These are phyloP conservation scores for Scolopax rusticola DNA, from an alignment of 2,797 vertebrate species.

Conservation along the genomic window DNA sequence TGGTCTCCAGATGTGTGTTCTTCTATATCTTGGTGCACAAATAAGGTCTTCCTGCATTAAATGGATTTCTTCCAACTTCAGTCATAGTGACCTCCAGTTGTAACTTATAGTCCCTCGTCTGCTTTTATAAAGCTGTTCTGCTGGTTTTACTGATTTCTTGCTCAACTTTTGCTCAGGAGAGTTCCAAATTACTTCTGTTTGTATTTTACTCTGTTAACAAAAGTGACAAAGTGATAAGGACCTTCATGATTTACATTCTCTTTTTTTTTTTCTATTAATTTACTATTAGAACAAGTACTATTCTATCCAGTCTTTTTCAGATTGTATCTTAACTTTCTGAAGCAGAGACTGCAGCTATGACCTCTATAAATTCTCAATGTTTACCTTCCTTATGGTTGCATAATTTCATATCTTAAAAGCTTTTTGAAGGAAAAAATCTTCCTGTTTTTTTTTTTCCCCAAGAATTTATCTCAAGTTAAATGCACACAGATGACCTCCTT, in stretches of 20 bases:
- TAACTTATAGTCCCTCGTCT: neutral
- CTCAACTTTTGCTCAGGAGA: neutral
- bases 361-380: neutral
- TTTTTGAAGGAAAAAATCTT: neutral
- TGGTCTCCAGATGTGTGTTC: neutral
- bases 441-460: too few species aligned
- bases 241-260: neutral
- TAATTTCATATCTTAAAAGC: neutral
- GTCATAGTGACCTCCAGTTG: neutral
- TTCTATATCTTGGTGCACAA: neutral
- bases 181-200: neutral
- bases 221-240: neutral
- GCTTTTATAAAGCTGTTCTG: neutral
- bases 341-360: neutral
- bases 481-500: neutral
- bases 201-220: neutral
- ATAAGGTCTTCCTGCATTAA: neutral
- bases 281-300: neutral
- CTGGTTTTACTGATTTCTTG: neutral
- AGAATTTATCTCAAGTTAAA: neutral
- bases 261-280: neutral
- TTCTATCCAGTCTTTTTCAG: neutral
- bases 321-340: neutral
- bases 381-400: neutral
- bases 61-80: neutral